A percentile compares a stretch with the other conserved stretches of the same genome.
Evolutionary conservation across 2,113 vertebrate species (phyloP).

Genomic region (Delphinapterus leucas): DNA sequence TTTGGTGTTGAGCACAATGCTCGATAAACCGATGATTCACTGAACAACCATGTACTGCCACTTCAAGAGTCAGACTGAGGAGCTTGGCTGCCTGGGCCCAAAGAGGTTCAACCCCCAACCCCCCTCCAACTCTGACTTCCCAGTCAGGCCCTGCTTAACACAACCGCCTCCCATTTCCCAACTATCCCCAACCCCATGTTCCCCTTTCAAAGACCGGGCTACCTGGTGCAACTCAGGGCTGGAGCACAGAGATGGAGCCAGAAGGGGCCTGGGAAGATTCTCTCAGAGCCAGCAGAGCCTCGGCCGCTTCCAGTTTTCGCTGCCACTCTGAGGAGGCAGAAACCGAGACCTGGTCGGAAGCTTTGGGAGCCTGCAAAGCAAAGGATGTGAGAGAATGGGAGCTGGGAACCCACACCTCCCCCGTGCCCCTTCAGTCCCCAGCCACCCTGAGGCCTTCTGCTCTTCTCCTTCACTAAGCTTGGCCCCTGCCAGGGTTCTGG

Average conservation of each 20-base stretch:
- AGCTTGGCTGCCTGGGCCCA: neutral
- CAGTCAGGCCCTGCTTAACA: neutral
- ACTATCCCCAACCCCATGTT: neutral
- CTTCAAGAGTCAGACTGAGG: neutral
- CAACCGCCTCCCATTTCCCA: neutral
- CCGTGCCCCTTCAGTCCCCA: neutral
- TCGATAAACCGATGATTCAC: neutral
- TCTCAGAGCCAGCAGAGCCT: slow-evolving; percentile 72
- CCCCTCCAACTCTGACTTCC: neutral
- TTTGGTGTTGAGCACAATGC: neutral
- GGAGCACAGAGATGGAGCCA: neutral
- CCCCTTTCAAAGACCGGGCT: neutral
- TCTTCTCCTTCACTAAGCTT: neutral
- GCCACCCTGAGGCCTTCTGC: neutral
- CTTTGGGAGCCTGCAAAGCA: slow-evolving; percentile 1
- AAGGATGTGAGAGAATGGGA: neutral
- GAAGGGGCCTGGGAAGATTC: neutral
- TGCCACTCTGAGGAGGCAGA: slow-evolving; percentile 47
- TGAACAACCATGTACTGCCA: neutral
- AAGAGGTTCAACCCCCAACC: neutral
- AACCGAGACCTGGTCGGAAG: neutral
- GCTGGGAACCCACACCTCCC: neutral
- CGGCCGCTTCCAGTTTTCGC: slow-evolving; percentile 65
- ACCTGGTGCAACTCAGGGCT: neutral
- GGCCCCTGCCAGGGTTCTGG: neutral